phyloP scores from a whole-genome alignment of 1,140 invertebrate species.

The Halesus radiatus region DNA sequence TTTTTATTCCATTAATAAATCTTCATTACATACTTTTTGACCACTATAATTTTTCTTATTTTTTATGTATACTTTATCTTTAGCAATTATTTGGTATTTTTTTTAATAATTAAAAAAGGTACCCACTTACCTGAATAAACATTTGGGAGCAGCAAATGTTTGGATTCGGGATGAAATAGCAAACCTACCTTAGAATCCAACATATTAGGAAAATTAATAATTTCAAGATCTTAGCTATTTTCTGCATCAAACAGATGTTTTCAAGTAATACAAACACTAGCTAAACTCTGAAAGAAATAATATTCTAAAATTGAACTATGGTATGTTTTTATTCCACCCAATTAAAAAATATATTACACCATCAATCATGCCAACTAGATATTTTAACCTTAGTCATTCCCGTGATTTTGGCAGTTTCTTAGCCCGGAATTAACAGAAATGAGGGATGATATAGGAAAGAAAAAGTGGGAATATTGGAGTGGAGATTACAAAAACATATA shows the following conservation, averaged over 20 bases:
- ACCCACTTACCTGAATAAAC: slow-evolving; percentile 23
- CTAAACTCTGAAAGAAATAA: too few relatives aligned
- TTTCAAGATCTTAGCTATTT: too few relatives aligned
- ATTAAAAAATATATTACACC: not conserved
- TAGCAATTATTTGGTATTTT: not conserved
- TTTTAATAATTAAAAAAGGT: not conserved
- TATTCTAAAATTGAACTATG: too few relatives aligned
- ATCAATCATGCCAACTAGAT: not conserved
- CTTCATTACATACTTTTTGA: slow-evolving; percentile 22
- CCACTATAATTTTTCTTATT: slow-evolving; percentile 8
- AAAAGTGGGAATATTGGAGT: not conserved
- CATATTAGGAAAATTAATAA: too few relatives aligned
- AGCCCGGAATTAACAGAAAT: not conserved
- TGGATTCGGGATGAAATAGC: not conserved
- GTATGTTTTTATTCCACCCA: too few relatives aligned
- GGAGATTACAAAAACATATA: not conserved
- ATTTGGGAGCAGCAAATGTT: not conserved
- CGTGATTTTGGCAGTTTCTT: not conserved
- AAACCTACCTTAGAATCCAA: not conserved
- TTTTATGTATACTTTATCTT: slow-evolving; percentile 1
- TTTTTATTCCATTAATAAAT: slow-evolving; percentile 20
- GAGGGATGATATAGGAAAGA: not conserved
- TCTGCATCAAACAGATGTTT: too few relatives aligned
- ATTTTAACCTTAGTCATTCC: not conserved
- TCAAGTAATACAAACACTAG: too few relatives aligned